Base-by-base conservation (phyloP, 2,113 vertebrate genomes). In the Ariopsis seemanni region DNA sequence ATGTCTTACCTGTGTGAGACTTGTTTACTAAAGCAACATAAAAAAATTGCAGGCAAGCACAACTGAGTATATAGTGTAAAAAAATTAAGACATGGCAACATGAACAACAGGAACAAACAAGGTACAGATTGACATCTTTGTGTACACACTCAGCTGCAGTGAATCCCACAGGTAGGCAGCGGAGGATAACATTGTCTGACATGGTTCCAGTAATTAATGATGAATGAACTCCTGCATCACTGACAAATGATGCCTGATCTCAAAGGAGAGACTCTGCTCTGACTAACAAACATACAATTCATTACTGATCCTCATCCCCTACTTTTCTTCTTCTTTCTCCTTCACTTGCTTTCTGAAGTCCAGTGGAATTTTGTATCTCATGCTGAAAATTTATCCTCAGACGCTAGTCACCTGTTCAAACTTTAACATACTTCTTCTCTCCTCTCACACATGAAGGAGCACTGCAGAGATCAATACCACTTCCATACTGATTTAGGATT, bases 171-270 rank as follows among this genome's bases (percentile, higher is more conserved):
- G 94, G 94, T 95, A 92, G 92, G 92, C 91, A 93, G 93, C 93
- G 90, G 92, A 92, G 92, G 94, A 94, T 93, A 95, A 93, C 94
- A 94, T 93, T 94, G 94, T 94, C 94, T 94, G 89, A 89, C 92
- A 91, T 89, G 89, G 84, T 72, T 89, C 89, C 90, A 91, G 92
- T 93, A 94, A 94, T 95, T 95, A 95, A 95, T 95, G 94, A 95
- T 95, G 92, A 93, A 95, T 95, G 94, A 95, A 94, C 94, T 94
- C 92, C 93, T 93, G 94, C 93, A 95, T 94, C 94, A 95, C 93
- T 92, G 92, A 93, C 94, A 94, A 95, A 95, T 94, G 91, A 94
- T 92, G 93, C 89, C 92, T 94, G 91, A 94, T 95, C 94, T 95
- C 94, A 91, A 88, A 92, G 93, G 93, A 92, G 92, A 90, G 87